Evolutionary conservation across 1,140 invertebrate genomes (phyloP).

Genomic region (Drosophila miranda): DNA sequence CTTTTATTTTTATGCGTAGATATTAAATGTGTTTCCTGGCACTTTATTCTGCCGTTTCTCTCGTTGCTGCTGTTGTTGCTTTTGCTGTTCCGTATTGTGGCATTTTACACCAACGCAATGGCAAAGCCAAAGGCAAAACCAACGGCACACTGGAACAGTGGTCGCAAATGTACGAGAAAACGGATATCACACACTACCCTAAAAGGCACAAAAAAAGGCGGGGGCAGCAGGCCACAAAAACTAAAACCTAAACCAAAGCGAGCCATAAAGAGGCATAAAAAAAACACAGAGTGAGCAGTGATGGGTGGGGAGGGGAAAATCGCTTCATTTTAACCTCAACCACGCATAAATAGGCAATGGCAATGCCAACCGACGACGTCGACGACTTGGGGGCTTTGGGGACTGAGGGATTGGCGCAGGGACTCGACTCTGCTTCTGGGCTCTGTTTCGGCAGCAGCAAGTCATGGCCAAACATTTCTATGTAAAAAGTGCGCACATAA

Average conservation of each 20-base stretch:
- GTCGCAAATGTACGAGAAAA: slow-evolving; percentile 56
- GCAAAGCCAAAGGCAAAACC: slow-evolving; percentile 2
- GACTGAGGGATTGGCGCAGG: too few species aligned
- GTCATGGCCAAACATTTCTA: slow-evolving; percentile 76
- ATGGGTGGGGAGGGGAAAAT: slow-evolving; percentile 33
- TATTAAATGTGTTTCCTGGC: slow-evolving; percentile 81
- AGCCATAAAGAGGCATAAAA: slow-evolving; percentile 15
- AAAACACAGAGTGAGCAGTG: slow-evolving; percentile 11
- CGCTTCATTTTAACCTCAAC: slow-evolving; percentile 51
- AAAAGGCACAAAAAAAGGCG: slow-evolving; percentile 27
- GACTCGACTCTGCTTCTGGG: too few species aligned
- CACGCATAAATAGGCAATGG: slow-evolving; percentile 71
- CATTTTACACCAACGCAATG: slow-evolving; percentile 72
- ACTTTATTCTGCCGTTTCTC: slow-evolving; percentile 64
- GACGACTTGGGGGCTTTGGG: slow-evolving; percentile 50
- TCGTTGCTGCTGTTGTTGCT: slow-evolving; percentile 43
- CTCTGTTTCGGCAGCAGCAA: slow-evolving; percentile 58
- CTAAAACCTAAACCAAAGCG: slow-evolving; percentile 19
- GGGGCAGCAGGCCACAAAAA: slow-evolving; percentile 4
- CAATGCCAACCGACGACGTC: slow-evolving; percentile 9
- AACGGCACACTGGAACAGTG: slow-evolving; percentile 58
- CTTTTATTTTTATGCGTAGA: slow-evolving; percentile 81
- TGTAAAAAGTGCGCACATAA: slow-evolving; percentile 75
- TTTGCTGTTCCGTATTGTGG: slow-evolving; percentile 72
- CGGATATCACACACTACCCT: slow-evolving; percentile 50